Conservation (phyloP, 2,888 invertebrate species). For the Clunio marinus region DNA sequence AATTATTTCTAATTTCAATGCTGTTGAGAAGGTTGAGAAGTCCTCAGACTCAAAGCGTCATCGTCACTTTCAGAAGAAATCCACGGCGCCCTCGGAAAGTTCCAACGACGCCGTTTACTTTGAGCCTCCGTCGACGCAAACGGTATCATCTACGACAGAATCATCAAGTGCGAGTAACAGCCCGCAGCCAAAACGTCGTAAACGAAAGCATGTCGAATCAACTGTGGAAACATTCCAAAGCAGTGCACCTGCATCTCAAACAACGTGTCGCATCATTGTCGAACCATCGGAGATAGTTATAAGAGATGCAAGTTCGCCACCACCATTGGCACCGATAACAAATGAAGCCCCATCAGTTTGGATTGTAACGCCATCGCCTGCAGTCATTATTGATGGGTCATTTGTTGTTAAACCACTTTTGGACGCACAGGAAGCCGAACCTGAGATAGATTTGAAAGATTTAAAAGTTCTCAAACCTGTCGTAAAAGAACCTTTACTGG, state of each 20-base stretch:
- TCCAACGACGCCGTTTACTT: conserved; percentile 5
- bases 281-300: conserved; percentile 11
- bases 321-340: conserved; percentile 15
- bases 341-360: conserved; percentile 1
- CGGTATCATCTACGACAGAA: neutral
- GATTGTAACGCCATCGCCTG: conserved; percentile 25
- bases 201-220: conserved; percentile 18
- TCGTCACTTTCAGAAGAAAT: conserved; percentile 30
- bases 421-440: conserved; percentile 20
- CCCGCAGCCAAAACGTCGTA: conserved; percentile 26
- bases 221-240: conserved; percentile 27
- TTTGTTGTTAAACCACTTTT: conserved; percentile 21
- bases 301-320: conserved; percentile 11
- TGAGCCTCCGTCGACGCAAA: neutral
- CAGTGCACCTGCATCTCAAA: neutral
- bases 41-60: neutral
- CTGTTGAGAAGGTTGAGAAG: conserved; percentile 17
- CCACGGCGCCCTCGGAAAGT: conserved; percentile 6
- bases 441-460: conserved; percentile 35
- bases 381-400: conserved; percentile 23
- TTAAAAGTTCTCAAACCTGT: conserved; percentile 32
- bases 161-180: conserved; percentile 32
- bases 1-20: neutral
- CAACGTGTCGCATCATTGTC: conserved; percentile 24
- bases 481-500: neutral